Percentiles rank a stretch among this genome's conserved stretches.
These are phyloP conservation scores for Melanocharis versteri DNA, from an alignment of 2,113 vertebrate species.

Conservation along the genomic window DNA sequence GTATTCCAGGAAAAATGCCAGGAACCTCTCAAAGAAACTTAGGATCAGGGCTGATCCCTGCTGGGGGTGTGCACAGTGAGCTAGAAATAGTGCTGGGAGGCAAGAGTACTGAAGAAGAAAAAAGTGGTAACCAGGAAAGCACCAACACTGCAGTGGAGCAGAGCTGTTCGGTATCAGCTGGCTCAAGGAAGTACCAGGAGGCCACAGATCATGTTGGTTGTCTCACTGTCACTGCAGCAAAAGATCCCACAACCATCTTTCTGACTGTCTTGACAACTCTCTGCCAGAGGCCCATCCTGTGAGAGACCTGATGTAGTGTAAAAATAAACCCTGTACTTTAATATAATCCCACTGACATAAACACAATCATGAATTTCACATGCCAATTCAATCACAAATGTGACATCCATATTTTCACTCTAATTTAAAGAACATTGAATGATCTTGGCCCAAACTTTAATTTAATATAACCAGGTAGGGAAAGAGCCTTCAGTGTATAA, in stretches of 20 bases:
- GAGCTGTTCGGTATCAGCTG: accelerated
- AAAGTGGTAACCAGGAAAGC: not conserved
- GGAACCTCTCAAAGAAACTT: not conserved
- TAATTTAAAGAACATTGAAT: constrained; percentile 3
- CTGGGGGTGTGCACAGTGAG: not conserved
- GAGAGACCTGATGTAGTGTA: not conserved
- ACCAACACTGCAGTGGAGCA: not conserved
- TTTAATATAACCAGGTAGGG: not conserved
- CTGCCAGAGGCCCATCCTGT: not conserved
- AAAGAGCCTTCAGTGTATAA: not conserved
- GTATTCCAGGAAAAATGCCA: not conserved
- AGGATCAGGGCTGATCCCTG: not conserved
- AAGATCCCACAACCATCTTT: not conserved
- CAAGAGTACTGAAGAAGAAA: not conserved
- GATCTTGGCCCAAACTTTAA: not conserved
- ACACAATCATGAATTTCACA: not conserved
- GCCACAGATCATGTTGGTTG: not conserved
- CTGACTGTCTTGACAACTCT: not conserved
- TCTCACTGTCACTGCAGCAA: not conserved
- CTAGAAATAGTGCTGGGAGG: not conserved
- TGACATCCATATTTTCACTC: not conserved
- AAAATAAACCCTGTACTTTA: not conserved
- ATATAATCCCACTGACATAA: not conserved
- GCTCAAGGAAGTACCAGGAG: not conserved
- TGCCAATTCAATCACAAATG: not conserved